Evolutionary conservation across 2,797 vertebrate genomes (phyloP).

Genomic region (Tinamus major): DNA sequence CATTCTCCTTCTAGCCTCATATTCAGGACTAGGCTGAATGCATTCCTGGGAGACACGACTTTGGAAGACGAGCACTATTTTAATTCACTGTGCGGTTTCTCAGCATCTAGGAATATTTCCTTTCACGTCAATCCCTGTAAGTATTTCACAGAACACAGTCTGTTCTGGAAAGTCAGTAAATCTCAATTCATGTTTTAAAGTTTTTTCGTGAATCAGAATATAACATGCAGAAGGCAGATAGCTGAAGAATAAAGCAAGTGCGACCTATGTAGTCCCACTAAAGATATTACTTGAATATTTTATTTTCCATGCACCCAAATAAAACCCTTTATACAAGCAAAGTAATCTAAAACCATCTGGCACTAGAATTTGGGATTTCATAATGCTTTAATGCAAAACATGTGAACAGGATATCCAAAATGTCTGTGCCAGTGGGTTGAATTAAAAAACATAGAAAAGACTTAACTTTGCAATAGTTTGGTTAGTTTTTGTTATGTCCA

Average conservation of each 20-base stretch:
- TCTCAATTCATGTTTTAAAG: constrained; percentile 13
- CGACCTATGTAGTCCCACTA: constrained; percentile 27
- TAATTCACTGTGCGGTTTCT: constrained; percentile 43
- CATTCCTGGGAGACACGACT: constrained; percentile 2
- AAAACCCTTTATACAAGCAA: constrained; percentile 31
- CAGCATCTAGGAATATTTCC: constrained; percentile 50
- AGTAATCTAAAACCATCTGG: constrained; percentile 63
- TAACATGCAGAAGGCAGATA: constrained; percentile 4
- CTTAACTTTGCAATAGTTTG: neutral
- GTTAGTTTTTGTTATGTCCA: neutral
- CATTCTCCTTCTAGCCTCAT: neutral
- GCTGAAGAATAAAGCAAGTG: constrained; percentile 20
- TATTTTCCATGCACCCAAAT: constrained; percentile 60
- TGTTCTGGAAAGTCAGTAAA: constrained; percentile 18
- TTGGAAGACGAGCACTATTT: constrained; percentile 51
- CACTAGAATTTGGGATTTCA: constrained; percentile 50
- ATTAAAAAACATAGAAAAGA: neutral
- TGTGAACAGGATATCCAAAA: constrained; percentile 40
- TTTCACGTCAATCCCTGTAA: neutral
- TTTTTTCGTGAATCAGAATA: neutral
- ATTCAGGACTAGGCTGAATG: neutral
- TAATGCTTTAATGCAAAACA: constrained; percentile 59
- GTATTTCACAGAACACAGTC: neutral
- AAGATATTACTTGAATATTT: constrained; percentile 40
- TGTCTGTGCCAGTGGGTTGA: constrained; percentile 2